Evolutionary conservation across 2,113 vertebrate genomes (phyloP).

Genomic region (Platysteira castanea): DNA sequence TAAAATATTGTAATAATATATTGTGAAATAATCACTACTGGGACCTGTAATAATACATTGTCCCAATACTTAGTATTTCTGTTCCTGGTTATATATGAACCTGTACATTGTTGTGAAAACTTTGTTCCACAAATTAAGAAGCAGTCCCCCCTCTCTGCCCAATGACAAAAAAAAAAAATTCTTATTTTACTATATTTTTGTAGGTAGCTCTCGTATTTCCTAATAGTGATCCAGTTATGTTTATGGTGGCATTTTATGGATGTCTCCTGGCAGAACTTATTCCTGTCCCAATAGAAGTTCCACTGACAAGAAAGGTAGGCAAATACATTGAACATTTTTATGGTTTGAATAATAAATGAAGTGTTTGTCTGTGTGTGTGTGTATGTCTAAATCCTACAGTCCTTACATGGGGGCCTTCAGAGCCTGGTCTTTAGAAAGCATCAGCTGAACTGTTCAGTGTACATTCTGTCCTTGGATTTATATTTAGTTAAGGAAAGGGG

Average conservation of each 20-base stretch:
- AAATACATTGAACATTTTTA: background rate
- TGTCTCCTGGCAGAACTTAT: constrained; percentile 93
- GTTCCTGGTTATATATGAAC: background rate
- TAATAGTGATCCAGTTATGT: constrained; percentile 94
- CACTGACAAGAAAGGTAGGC: constrained; percentile 91
- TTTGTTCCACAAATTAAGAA: background rate
- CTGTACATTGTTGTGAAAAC: background rate
- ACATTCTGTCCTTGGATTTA: background rate
- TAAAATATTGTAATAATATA: background rate
- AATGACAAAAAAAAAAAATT: background rate
- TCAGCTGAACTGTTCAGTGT: background rate
- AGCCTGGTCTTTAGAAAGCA: background rate
- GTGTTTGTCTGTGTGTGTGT: background rate
- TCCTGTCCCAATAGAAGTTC: constrained; percentile 95
- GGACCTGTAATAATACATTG: background rate
- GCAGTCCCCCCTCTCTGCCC: fast-evolving
- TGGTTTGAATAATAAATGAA: background rate
- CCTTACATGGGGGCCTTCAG: background rate
- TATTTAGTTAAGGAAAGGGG: background rate
- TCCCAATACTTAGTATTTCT: background rate
- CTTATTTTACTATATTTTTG: background rate
- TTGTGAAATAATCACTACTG: background rate
- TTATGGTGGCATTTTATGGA: constrained; percentile 96
- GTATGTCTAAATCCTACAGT: background rate
- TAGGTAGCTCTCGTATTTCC: constrained; percentile 96